Percentiles rank a stretch among this genome's conserved stretches.
phyloP scores from a whole-genome alignment of 92 coral and sea anemone genomes.

The Parazoanthus swiftii region DNA sequence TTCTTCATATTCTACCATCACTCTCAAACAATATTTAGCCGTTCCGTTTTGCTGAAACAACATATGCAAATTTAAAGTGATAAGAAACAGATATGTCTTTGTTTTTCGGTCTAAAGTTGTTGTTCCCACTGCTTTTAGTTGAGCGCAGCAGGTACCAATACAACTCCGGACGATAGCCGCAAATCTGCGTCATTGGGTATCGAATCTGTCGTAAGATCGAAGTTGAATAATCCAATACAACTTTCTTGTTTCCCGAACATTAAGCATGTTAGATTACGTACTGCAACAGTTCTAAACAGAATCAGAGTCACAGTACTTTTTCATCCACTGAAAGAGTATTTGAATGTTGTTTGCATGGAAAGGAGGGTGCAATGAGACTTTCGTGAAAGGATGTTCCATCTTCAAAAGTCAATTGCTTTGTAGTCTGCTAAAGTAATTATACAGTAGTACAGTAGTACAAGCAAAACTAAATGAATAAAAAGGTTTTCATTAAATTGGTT shows the following conservation, averaged over 20 bases:
- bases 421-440: conserved; percentile 3
- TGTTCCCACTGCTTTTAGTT: background rate
- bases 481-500: background rate
- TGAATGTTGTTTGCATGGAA: background rate
- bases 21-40: background rate
- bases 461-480: background rate
- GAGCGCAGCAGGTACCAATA: background rate
- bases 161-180: background rate
- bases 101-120: background rate
- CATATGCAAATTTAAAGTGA: background rate
- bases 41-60: background rate
- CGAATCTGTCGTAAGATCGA: background rate
- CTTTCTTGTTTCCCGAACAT: background rate
- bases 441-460: background rate
- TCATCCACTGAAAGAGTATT: background rate
- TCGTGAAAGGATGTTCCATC: background rate
- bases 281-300: background rate
- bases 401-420: conserved; percentile 9
- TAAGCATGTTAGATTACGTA: background rate
- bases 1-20: background rate
- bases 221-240: background rate
- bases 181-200: background rate
- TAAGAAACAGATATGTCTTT: background rate
- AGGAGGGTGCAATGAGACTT: background rate
- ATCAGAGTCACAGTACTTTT: background rate